A percentile compares a stretch with the other conserved stretches of the same genome.
Conservation (phyloP, 2,797 vertebrate species). For the Presbytis comata region DNA sequence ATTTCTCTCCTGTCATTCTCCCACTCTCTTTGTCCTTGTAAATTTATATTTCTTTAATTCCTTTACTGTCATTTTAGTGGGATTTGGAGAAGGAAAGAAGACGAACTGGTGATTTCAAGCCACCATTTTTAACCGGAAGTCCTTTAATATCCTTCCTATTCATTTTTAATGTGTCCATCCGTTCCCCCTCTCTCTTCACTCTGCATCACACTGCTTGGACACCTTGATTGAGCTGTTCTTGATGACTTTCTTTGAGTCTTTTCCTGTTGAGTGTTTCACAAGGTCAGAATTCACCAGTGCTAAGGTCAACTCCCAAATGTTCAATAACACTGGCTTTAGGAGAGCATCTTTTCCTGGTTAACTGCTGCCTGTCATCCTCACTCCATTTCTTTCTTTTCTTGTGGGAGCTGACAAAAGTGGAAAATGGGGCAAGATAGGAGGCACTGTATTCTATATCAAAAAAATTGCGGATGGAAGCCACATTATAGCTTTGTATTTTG, state of each 20-base stretch:
- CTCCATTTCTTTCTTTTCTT: not conserved
- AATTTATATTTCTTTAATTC: not conserved
- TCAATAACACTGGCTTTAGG: not conserved
- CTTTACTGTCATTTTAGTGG: not conserved
- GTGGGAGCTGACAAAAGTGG: not conserved
- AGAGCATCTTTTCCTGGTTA: not conserved
- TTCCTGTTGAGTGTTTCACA: not conserved
- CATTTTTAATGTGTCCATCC: not conserved
- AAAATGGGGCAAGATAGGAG: not conserved
- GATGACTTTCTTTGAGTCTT: not conserved
- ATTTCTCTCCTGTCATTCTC: not conserved
- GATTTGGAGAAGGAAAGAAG: not conserved
- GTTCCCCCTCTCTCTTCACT: slow-evolving; percentile 13
- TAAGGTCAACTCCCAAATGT: not conserved
- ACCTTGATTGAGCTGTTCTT: not conserved
- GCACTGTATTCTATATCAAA: not conserved
- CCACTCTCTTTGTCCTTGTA: not conserved
- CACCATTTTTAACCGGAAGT: slow-evolving; percentile 13
- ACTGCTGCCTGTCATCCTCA: not conserved
- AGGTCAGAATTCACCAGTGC: not conserved
- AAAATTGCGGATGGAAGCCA: not conserved
- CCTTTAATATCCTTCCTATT: slow-evolving; percentile 13
- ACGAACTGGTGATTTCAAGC: not conserved
- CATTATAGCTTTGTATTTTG: not conserved
- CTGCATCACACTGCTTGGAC: not conserved